Conservation (phyloP, 2,113 vertebrate species). For the Alexandromys fortis region DNA sequence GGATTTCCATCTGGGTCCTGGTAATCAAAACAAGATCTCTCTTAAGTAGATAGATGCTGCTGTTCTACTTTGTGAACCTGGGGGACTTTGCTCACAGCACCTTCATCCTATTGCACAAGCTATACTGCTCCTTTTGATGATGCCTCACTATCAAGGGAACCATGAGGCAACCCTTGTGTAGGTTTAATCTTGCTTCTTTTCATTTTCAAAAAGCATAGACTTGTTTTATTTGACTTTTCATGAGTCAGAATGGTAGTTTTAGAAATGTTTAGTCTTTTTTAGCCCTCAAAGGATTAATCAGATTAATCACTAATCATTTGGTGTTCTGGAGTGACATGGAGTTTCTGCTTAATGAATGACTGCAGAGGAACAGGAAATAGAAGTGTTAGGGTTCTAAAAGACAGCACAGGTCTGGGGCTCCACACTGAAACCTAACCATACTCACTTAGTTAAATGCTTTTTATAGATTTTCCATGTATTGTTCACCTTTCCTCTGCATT, state of each 20-base stretch:
- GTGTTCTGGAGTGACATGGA: neutral
- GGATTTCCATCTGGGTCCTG: neutral
- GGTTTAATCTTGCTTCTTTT: neutral
- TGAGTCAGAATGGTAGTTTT: neutral
- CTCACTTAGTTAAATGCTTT: neutral
- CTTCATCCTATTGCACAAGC: neutral
- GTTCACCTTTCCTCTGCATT: neutral
- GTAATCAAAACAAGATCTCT: neutral
- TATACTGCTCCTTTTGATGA: neutral
- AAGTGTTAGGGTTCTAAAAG: conserved; percentile 26
- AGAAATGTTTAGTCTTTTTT: neutral
- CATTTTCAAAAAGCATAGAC: neutral
- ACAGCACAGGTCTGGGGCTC: neutral
- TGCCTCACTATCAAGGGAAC: neutral
- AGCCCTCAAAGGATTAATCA: neutral
- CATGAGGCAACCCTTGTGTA: neutral
- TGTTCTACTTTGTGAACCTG: neutral
- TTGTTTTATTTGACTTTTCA: neutral
- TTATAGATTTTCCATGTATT: neutral
- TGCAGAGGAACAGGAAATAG: neutral
- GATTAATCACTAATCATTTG: neutral
- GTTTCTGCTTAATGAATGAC: neutral
- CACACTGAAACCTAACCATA: neutral
- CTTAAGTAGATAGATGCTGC: neutral
- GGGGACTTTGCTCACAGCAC: neutral